A percentile compares a stretch with the other conserved stretches of the same genome.
These are phyloP conservation scores for Macrostomum cliftonense DNA, from an alignment of 2,888 invertebrate species.

Conservation along the genomic window DNA sequence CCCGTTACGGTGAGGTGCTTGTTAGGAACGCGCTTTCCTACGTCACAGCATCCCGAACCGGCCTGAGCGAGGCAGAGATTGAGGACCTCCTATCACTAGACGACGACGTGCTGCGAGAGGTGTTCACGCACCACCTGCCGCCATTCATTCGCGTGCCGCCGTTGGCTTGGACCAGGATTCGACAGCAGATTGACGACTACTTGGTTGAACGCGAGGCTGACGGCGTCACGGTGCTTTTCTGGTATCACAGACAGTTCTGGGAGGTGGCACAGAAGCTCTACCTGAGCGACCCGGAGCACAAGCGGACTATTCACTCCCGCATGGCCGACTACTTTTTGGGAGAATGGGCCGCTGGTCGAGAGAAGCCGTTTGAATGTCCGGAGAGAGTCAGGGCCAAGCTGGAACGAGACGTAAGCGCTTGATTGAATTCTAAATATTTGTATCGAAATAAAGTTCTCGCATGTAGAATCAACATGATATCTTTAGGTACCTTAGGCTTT, in stretches of 20 bases:
- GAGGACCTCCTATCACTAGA: slow-evolving; percentile 18
- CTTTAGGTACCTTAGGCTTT: too few species aligned
- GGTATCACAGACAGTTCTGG: slow-evolving; percentile 16
- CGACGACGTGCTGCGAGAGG: slow-evolving; percentile 13
- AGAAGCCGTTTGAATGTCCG: slow-evolving; percentile 3
- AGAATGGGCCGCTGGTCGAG: slow-evolving; percentile 11
- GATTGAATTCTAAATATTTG: too few species aligned
- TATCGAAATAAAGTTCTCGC: too few species aligned
- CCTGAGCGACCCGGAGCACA: slow-evolving; percentile 5
- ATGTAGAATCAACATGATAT: too few species aligned
- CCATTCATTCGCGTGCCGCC: slow-evolving; percentile 22
- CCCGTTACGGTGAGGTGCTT: slow-evolving; percentile 15
- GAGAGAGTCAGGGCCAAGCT: too few species aligned
- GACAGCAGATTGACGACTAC: slow-evolving; percentile 15
- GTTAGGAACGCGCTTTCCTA: slow-evolving; percentile 17
- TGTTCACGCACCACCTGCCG: slow-evolving; percentile 13
- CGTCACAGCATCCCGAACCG: slow-evolving; percentile 18
- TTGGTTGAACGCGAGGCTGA: slow-evolving; percentile 19
- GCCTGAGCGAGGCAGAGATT: slow-evolving; percentile 17
- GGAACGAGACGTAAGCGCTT: too few species aligned
- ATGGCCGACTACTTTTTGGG: slow-evolving; percentile 12
- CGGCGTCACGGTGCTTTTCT: slow-evolving; percentile 14
- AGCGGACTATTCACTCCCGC: slow-evolving; percentile 10
- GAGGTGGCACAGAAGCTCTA: slow-evolving; percentile 13
- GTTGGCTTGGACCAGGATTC: slow-evolving; percentile 16